Conservation (phyloP, 2,113 vertebrate species). For the Alouatta palliata region DNA sequence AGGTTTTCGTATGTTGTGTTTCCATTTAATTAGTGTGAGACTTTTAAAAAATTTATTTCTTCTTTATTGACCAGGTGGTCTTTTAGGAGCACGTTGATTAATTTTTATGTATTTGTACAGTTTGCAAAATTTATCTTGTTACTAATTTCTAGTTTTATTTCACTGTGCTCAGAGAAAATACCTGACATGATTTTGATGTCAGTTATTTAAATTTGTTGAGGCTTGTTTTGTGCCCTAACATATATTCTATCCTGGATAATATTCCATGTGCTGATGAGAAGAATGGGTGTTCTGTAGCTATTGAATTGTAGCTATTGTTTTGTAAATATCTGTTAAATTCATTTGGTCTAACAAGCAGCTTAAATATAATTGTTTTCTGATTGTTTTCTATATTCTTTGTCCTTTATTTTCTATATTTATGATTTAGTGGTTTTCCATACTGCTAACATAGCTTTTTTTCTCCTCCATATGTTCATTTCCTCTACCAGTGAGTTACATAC, state of each 20-base stretch:
- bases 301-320: background rate
- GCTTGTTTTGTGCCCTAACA: background rate
- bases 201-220: background rate
- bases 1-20: background rate
- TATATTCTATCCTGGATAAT: background rate
- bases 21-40: background rate
- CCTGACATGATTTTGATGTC: background rate
- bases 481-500: background rate
- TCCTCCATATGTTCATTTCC: background rate
- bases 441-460: background rate
- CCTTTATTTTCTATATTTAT: background rate
- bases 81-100: background rate
- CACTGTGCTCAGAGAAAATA: background rate
- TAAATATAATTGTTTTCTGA: background rate
- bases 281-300: background rate
- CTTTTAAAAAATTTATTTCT: background rate
- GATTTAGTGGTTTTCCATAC: background rate
- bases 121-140: background rate
- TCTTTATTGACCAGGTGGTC: background rate
- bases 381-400: background rate
- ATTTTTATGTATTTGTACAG: background rate
- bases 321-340: background rate
- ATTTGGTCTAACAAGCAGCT: background rate
- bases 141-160: background rate
- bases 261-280: background rate